These are phyloP conservation scores for Megaceryle maxima DNA, from an alignment of 2,113 vertebrate genomes.

Conservation along the genomic window DNA sequence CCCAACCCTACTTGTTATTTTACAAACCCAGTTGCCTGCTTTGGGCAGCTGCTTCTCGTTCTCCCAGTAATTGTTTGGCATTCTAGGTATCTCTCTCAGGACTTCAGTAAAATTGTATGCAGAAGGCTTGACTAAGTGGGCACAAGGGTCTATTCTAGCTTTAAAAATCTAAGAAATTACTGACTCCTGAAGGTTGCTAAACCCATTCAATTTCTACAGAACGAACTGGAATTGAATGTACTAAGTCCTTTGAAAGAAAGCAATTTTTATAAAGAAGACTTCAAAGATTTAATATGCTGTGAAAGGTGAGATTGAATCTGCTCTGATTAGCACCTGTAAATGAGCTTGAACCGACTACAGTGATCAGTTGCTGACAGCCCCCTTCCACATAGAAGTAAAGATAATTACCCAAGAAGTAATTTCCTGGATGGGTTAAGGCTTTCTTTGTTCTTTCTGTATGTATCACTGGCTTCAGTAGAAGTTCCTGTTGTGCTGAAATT, in stretches of 20 bases:
- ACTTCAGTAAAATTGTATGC: not conserved
- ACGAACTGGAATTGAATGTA: not conserved
- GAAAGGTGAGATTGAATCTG: slow-evolving; percentile 35
- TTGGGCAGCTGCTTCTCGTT: not conserved
- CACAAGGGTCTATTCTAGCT: slow-evolving; percentile 5
- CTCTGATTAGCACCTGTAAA: slow-evolving; percentile 39
- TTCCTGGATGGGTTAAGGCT: not conserved
- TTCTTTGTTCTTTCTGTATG: not conserved
- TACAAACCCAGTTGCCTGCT: not conserved
- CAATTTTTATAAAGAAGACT: not conserved
- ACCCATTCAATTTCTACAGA: slow-evolving; percentile 3
- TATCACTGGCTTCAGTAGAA: not conserved
- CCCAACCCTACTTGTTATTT: not conserved
- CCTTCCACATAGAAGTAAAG: not conserved
- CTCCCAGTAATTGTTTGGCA: not conserved
- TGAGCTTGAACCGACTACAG: slow-evolving; percentile 4
- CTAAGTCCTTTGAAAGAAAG: not conserved
- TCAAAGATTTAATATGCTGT: slow-evolving; percentile 6
- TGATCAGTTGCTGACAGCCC: not conserved
- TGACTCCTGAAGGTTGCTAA: slow-evolving; percentile 1
- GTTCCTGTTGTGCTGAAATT: not conserved
- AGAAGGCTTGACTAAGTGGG: slow-evolving; percentile 10
- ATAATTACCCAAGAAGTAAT: slow-evolving; percentile 2
- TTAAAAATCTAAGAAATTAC: slow-evolving; percentile 16
- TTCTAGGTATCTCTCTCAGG: not conserved